Base-by-base conservation (phyloP, 2,113 vertebrate species). In the Acinonyx jubatus region DNA sequence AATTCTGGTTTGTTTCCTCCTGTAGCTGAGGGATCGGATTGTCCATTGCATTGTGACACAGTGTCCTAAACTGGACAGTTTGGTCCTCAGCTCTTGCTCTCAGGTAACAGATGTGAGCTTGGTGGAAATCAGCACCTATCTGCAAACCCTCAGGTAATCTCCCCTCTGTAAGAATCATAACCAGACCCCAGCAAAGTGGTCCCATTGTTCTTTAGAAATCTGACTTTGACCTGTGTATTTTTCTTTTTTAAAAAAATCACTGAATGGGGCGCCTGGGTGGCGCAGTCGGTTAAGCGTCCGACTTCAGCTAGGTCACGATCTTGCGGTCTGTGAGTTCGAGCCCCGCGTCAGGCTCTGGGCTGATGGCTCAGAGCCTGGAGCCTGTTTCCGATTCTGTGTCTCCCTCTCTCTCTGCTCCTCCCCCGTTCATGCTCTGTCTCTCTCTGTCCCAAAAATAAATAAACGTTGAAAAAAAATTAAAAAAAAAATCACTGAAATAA, bases 31-130 rank as follows among this genome's bases (percentile, higher is more conserved):
- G 65, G 96, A 98, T 63, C 23, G 11, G 45, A 84, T 97, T 5
- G 71, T 98, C n/a, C 93, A 97, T 33, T 93, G 96, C 95, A 97
- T 98, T 89, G 97, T 98, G 52, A 98, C 76, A 50, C 97, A 93
- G 9, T 98, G 97, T 93, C 76, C 90, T 48, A 80, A 98, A 74
- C 81, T 98, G 87, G 97, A 98, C 50, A 97, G 82, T 95, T 76
- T 99, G 14, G 96, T 95, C 55, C 98, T 99, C 55, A 98, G 97
- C 78, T 98, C 76, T 48, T 99, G 98, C 78, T 98, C 95, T 90
- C 92, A 98, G 84, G 88, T 99, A 83, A 98, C 98, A 31, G 96
- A 98, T 73, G 66, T 97, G 83, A 98, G 98, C 55, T 93, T 99
- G 84, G 76, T 98, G 45, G 98, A 98, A 97, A 98, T 99, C 82